Percentiles rank a stretch among this genome's conserved stretches.
phyloP scores from a whole-genome alignment of 2,113 vertebrate genomes.

The Arothron firmamentum region DNA sequence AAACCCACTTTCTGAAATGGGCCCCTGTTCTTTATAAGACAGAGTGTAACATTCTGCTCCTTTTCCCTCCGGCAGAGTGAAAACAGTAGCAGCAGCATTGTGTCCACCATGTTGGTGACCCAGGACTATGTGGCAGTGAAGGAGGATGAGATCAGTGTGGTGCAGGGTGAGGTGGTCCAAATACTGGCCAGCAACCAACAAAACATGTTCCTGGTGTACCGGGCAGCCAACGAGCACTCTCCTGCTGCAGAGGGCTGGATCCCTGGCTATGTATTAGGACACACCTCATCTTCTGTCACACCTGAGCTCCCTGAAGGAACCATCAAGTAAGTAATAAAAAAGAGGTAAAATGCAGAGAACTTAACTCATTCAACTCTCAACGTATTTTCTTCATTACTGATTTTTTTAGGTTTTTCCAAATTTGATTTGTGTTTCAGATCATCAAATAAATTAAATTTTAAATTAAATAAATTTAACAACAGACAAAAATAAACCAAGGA shows the following conservation, averaged over 20 bases:
- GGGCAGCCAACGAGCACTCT: conserved; percentile 94
- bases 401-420: too few species aligned
- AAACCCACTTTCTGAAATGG: too few species aligned
- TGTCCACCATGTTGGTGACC: conserved; percentile 99
- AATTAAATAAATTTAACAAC: too few species aligned
- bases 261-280: conserved; percentile 96
- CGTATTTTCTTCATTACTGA: too few species aligned
- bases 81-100: conserved; percentile 96
- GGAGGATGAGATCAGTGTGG: conserved; percentile 99
- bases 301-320: conserved; percentile 90
- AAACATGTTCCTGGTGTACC: conserved; percentile 99
- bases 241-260: conserved; percentile 99
- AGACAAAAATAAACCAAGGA: too few species aligned
- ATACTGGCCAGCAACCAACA: conserved; percentile 99
- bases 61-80: conserved; percentile 84
- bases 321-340: conserved; percentile 84
- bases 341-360: too few species aligned
- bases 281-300: conserved; percentile 88
- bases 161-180: conserved; percentile 98
- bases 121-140: conserved; percentile 98
- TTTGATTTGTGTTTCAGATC: neutral
- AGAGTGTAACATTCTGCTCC: neutral
- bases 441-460: too few species aligned
- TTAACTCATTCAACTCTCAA: too few species aligned
- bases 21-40: neutral